Percentiles rank a stretch among this genome's conserved stretches.
Evolutionary conservation across 92 coral and sea anemone species (phyloP).

Genomic region (Siderastrea radians): DNA sequence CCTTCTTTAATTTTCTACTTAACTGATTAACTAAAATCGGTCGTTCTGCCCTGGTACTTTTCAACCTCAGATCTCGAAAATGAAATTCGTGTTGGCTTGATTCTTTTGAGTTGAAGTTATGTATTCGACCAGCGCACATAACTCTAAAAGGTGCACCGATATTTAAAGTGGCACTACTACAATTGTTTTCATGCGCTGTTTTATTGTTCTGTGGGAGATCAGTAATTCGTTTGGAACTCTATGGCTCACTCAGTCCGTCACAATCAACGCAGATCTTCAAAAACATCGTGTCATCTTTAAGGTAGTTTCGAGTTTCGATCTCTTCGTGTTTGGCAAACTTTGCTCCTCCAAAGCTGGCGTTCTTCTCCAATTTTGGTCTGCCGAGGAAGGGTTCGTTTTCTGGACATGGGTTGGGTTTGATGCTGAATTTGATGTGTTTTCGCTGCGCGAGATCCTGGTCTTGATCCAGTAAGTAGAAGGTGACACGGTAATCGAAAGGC

Average conservation of each 20-base stretch:
- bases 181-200: not conserved
- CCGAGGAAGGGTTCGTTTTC: conserved; percentile 98
- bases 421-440: conserved; percentile 96
- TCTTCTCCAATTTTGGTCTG: conserved; percentile 95
- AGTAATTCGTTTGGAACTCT: not conserved
- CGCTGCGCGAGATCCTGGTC: conserved; percentile 80
- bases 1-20: too few relatives aligned
- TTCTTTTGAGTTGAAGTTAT: not conserved
- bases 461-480: conserved; percentile 91
- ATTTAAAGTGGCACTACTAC: not conserved
- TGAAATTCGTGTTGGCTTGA: not conserved
- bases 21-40: too few relatives aligned
- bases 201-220: not conserved
- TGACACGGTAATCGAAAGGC: conserved; percentile 98
- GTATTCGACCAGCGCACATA: not conserved
- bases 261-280: conserved; percentile 91
- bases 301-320: conserved; percentile 84
- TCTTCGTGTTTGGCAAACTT: conserved; percentile 97
- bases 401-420: conserved; percentile 95
- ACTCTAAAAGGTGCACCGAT: not conserved
- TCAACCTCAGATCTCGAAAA: too few relatives aligned
- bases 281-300: conserved; percentile 89
- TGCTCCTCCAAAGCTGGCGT: conserved; percentile 99
- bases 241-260: conserved; percentile 94
- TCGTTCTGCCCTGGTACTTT: too few relatives aligned